A percentile compares a stretch with the other conserved stretches of the same genome.
phyloP scores from a whole-genome alignment of 1,140 invertebrate genomes.

The Drosophila chauvacae region DNA sequence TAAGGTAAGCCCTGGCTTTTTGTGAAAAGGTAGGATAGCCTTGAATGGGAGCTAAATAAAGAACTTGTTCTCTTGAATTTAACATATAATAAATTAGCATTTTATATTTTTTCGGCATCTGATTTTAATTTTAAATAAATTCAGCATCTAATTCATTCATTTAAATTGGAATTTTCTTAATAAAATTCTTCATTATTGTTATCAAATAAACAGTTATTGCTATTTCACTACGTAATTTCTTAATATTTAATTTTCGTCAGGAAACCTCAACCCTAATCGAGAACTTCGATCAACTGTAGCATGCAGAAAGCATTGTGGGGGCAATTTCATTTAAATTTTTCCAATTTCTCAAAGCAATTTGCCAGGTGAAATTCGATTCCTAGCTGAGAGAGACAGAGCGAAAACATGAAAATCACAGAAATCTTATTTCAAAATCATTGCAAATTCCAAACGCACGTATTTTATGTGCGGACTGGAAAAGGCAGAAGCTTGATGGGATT shows the following conservation, averaged over 20 bases:
- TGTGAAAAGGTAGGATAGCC: not conserved
- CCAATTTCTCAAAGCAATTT: constrained; percentile 16
- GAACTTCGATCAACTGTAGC: not conserved
- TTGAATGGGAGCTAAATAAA: not conserved
- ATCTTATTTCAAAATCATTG: constrained; percentile 34
- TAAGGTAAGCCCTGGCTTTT: not conserved
- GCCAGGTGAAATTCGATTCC: constrained; percentile 26
- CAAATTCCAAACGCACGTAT: constrained; percentile 45
- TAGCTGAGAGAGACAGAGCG: not conserved
- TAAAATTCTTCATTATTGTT: rapidly evolving
- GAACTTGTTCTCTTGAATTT: not conserved
- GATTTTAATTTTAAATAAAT: not conserved
- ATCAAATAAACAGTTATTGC: not conserved
- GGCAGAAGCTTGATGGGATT: not conserved
- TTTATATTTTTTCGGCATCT: not conserved
- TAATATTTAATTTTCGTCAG: constrained; percentile 1
- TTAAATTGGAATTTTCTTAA: not conserved
- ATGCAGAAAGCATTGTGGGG: not conserved
- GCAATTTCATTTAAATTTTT: constrained; percentile 38
- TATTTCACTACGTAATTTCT: not conserved
- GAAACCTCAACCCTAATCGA: not conserved
- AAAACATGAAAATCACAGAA: constrained; percentile 37
- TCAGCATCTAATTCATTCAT: not conserved
- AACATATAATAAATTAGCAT: not conserved
- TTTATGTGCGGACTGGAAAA: constrained; percentile 12